phyloP scores from a whole-genome alignment of 92 coral and sea anemone genomes.

The Phenganax marumi region DNA sequence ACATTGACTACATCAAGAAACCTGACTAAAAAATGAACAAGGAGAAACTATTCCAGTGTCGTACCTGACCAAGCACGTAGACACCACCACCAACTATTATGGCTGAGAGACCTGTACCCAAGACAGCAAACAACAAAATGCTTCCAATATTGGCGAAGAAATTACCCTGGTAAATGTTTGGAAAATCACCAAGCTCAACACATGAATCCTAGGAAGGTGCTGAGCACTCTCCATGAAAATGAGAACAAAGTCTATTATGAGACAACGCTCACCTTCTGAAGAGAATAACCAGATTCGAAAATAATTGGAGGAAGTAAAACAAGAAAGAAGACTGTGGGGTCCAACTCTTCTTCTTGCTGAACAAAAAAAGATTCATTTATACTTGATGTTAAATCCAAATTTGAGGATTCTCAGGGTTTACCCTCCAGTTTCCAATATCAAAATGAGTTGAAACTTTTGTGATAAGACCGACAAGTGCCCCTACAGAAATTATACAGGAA shows the following conservation, averaged over 20 bases:
- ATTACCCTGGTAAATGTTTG: slow-evolving; percentile 66
- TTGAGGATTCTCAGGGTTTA: slow-evolving; percentile 31
- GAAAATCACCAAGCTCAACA: too few species aligned
- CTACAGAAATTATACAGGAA: slow-evolving; percentile 37
- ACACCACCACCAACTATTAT: slow-evolving; percentile 93
- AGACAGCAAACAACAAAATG: slow-evolving; percentile 90
- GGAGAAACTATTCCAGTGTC: not conserved
- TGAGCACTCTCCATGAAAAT: not conserved
- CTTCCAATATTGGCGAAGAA: slow-evolving; percentile 99
- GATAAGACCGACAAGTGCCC: slow-evolving; percentile 91
- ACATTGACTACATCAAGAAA: too few species aligned
- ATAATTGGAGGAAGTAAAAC: slow-evolving; percentile 96
- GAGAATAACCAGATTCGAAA: slow-evolving; percentile 97
- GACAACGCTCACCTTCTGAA: slow-evolving; percentile 75
- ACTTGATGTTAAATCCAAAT: not conserved
- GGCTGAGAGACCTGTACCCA: slow-evolving; percentile 97
- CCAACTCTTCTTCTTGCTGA: slow-evolving; percentile 91
- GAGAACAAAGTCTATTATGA: not conserved
- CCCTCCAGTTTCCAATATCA: slow-evolving; percentile 97
- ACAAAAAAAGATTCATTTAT: not conserved
- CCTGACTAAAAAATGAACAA: not conserved
- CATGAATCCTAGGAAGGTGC: not conserved
- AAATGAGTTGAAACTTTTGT: slow-evolving; percentile 90
- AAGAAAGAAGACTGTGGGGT: slow-evolving; percentile 94
- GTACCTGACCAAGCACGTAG: slow-evolving; percentile 87